Percentiles rank a stretch among this genome's conserved stretches.
These are phyloP conservation scores for Triplophysa rosa DNA, from an alignment of 2,113 vertebrate genomes.

Conservation along the genomic window DNA sequence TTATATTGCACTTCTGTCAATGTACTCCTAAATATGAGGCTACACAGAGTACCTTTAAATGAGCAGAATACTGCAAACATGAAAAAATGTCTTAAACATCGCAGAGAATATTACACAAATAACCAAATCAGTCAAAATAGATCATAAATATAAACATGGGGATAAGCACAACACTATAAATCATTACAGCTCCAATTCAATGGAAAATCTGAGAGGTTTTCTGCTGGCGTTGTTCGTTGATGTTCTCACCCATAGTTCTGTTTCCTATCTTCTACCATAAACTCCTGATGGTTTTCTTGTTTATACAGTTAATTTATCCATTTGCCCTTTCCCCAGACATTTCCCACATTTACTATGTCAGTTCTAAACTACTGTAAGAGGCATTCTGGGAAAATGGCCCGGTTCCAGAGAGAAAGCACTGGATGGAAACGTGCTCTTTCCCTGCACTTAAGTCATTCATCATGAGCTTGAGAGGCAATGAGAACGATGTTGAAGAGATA, in stretches of 20 bases:
- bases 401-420: constrained; percentile 43
- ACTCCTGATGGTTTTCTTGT: constrained; percentile 37
- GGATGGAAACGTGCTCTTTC: constrained; percentile 31
- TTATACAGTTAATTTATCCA: constrained; percentile 28
- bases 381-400: constrained; percentile 50
- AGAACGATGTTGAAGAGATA: background rate
- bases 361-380: constrained; percentile 33
- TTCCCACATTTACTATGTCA: constrained; percentile 46
- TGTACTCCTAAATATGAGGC: too few relatives aligned
- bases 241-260: constrained; percentile 18
- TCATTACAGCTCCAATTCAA: background rate
- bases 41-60: too few relatives aligned
- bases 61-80: too few relatives aligned
- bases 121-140: background rate
- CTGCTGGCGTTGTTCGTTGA: background rate
- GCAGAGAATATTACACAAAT: too few relatives aligned
- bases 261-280: constrained; percentile 32
- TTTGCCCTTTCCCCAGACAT: constrained; percentile 39
- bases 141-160: background rate
- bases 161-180: too few relatives aligned
- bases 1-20: too few relatives aligned
- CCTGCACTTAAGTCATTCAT: constrained; percentile 1
- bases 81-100: too few relatives aligned
- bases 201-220: background rate
- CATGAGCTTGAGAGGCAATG: background rate